Base-by-base conservation (phyloP, 1,140 invertebrate species). In the Myzus persicae region DNA sequence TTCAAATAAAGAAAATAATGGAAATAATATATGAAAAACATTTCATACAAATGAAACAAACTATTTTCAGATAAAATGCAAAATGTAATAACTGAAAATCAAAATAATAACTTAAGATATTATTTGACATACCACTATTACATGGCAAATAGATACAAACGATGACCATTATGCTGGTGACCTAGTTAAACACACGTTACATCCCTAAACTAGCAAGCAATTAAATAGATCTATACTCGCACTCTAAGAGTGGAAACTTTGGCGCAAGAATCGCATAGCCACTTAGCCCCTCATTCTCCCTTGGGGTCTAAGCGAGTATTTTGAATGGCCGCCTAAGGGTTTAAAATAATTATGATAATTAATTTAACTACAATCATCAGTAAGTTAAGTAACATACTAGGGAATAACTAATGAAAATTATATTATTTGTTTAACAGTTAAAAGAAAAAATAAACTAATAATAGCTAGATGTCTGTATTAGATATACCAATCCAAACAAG, bases 271-370 rank as follows among this genome's bases (percentile, higher is more conserved):
- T 54, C 20, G 46, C n/a, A 54, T 36, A 51, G 26, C 46, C 88
- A 54, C 46, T 89, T 89, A 54, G 88, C 88, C 36, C n/a, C 48
- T 89, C 40, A 40, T 51, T 54, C n/a, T 89, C 88, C 48, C 48
- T 36, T 38, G 88, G 88, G 88, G 48, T 51, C n/a, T 89, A 36
- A 40, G 24, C 36, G 36, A 36, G 38, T 38, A 89, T 89, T 89
- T 89, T 89, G 88, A 89, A 89, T 89, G 20, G 46, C 48, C 48
- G 36, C 48, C 36, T 89, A 54, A 54, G n/a, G 88, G 46, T 54
- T 89, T 89, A 89, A n/a, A 89, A 89, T 89, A 89, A 89, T 89
- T 89, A 89, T 51, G 24, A 89, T 89, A 89, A 89, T 54, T 89
- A 89, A 89, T 89, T 89, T 54, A 89, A 54, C 48, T 54, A n/a